These are phyloP conservation scores for Callyntrura sp. DNA, from an alignment of 2,888 invertebrate species.

Conservation along the genomic window DNA sequence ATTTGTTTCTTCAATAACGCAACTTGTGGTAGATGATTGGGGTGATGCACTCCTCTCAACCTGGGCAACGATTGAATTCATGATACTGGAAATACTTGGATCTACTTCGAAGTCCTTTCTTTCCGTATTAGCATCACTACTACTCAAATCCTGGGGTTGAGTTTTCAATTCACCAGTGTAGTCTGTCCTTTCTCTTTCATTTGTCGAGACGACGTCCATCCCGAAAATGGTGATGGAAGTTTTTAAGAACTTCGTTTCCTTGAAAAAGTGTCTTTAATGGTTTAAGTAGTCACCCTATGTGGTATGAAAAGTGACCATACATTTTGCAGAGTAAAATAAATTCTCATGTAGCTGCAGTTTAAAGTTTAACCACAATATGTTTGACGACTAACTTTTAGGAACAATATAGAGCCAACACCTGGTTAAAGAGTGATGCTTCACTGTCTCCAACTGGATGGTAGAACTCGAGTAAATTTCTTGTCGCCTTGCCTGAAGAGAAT, in stretches of 20 bases:
- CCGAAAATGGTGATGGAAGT: slow-evolving; percentile 23
- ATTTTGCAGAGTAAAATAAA: too few species aligned
- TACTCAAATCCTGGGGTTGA: background rate
- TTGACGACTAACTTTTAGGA: too few species aligned
- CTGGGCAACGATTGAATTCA: slow-evolving; percentile 69
- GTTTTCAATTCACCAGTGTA: background rate
- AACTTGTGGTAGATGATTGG: background rate
- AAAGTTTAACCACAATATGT: too few species aligned
- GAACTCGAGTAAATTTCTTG: slow-evolving; percentile 64
- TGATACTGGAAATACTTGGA: slow-evolving; percentile 66
- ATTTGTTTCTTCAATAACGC: slow-evolving; percentile 66
- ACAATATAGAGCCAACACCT: too few species aligned
- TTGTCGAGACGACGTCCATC: slow-evolving; percentile 45
- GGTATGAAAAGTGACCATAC: too few species aligned
- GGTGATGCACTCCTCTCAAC: slow-evolving; percentile 48
- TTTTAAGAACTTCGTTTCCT: too few species aligned
- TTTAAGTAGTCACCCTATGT: too few species aligned
- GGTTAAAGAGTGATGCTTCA: too few species aligned
- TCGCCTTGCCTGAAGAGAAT: background rate
- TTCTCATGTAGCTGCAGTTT: too few species aligned
- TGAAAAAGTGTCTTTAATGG: too few species aligned
- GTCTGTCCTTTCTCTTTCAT: slow-evolving; percentile 39
- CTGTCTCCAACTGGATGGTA: too few species aligned
- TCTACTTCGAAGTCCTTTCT: slow-evolving; percentile 1
- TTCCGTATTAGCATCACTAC: background rate